Evolutionary conservation across 2,113 vertebrate genomes (phyloP).

Genomic region (Cebus imitator): DNA sequence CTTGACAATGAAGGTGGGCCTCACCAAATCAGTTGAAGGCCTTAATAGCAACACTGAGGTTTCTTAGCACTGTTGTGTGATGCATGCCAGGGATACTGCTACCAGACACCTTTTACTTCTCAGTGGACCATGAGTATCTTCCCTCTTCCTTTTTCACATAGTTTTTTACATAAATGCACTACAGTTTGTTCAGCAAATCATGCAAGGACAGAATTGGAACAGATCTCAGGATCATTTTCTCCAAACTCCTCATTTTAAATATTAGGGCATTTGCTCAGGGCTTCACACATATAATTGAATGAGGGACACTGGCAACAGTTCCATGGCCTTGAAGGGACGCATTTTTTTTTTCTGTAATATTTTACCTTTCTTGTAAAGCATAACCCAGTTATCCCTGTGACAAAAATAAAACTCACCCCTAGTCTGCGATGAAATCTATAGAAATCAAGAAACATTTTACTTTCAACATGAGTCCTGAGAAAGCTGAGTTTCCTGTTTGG

Average conservation of each 20-base stretch:
- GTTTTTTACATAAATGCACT: neutral
- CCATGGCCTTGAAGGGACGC: neutral
- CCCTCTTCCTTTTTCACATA: too few species aligned
- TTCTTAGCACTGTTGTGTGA: neutral
- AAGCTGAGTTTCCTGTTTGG: neutral
- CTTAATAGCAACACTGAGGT: neutral
- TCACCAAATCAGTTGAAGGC: neutral
- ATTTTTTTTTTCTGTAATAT: neutral
- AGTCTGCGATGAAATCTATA: neutral
- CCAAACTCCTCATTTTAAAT: neutral
- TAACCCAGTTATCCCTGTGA: neutral
- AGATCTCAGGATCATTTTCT: neutral
- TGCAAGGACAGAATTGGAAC: neutral
- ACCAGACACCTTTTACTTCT: neutral
- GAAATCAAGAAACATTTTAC: neutral
- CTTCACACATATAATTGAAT: rapidly evolving
- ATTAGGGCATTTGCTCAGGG: rapidly evolving
- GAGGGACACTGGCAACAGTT: neutral
- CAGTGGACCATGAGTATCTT: rapidly evolving
- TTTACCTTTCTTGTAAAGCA: neutral
- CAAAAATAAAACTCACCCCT: neutral
- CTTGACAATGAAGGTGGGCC: neutral
- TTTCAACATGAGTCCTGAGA: neutral
- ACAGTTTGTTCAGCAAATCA: neutral
- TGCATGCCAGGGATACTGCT: rapidly evolving